Conservation (phyloP, 1,140 invertebrate species). For the Drosophila takahashii region DNA sequence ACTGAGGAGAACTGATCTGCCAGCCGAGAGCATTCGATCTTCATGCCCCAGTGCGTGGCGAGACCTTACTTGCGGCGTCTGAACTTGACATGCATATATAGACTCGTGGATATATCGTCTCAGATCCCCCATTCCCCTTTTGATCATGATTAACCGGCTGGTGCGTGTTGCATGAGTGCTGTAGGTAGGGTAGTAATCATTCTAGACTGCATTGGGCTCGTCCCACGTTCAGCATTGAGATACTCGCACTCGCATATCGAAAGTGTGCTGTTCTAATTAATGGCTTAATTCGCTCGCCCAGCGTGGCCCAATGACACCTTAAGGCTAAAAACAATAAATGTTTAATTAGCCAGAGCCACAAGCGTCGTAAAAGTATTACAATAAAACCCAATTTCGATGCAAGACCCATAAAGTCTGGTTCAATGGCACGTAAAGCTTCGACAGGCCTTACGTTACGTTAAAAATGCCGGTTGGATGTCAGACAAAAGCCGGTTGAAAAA, state of each 20-base stretch:
- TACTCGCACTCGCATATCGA: constrained; percentile 31
- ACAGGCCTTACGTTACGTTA: constrained; percentile 21
- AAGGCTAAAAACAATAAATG: constrained; percentile 21
- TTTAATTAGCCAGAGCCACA: constrained; percentile 8
- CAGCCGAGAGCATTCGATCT: constrained; percentile 60
- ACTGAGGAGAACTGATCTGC: constrained; percentile 18
- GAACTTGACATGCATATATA: constrained; percentile 80
- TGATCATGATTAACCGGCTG: constrained; percentile 11
- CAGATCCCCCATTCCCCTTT: neutral
- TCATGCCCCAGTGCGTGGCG: constrained; percentile 66
- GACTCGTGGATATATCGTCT: neutral
- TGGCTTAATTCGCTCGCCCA: constrained; percentile 49
- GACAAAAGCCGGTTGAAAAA: constrained; percentile 57
- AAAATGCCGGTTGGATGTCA: constrained; percentile 30
- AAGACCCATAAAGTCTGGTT: constrained; percentile 39
- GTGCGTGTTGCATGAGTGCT: constrained; percentile 50
- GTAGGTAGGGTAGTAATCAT: constrained; percentile 63
- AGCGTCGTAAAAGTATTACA: constrained; percentile 3
- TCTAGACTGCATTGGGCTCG: constrained; percentile 74
- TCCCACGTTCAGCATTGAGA: constrained; percentile 71
- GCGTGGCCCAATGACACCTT: constrained; percentile 28
- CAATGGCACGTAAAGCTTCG: constrained; percentile 30
- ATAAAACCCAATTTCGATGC: constrained; percentile 25
- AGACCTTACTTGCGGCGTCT: constrained; percentile 62
- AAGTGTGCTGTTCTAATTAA: constrained; percentile 69